These are phyloP conservation scores for Reticulitermes speratus DNA, from an alignment of 1,140 invertebrate species.

Conservation along the genomic window DNA sequence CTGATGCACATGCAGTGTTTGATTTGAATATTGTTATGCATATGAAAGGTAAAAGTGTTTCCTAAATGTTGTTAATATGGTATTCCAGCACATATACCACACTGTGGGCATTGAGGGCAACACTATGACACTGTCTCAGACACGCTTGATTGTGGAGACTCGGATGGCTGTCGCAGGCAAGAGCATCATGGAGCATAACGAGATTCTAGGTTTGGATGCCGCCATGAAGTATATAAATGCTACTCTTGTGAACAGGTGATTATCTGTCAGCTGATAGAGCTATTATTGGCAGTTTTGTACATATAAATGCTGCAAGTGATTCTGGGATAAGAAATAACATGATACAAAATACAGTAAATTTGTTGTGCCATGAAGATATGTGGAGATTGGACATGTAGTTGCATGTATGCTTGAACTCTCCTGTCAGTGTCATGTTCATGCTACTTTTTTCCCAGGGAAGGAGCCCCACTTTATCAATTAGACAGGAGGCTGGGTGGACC, in stretches of 20 bases:
- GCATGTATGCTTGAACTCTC: too few species aligned
- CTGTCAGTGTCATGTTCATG: too few species aligned
- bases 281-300: too few species aligned
- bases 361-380: neutral
- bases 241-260: constrained; percentile 71
- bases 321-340: neutral
- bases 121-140: constrained; percentile 92
- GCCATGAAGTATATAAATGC: constrained; percentile 95
- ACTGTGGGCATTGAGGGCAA: constrained; percentile 98
- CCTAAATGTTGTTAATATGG: neutral
- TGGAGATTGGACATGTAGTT: too few species aligned
- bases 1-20: too few species aligned
- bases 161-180: constrained; percentile 90
- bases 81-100: constrained; percentile 87
- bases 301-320: neutral
- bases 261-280: neutral
- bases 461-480: too few species aligned
- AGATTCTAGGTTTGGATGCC: constrained; percentile 89
- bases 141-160: constrained; percentile 90
- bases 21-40: too few species aligned
- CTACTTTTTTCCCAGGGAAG: too few species aligned
- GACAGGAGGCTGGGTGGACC: too few species aligned
- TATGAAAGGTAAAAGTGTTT: neutral
- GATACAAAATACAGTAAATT: constrained; percentile 22
- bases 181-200: constrained; percentile 95